These are phyloP conservation scores for Yoshiicerus persimilis DNA, from an alignment of 1,140 invertebrate species.

Conservation along the genomic window DNA sequence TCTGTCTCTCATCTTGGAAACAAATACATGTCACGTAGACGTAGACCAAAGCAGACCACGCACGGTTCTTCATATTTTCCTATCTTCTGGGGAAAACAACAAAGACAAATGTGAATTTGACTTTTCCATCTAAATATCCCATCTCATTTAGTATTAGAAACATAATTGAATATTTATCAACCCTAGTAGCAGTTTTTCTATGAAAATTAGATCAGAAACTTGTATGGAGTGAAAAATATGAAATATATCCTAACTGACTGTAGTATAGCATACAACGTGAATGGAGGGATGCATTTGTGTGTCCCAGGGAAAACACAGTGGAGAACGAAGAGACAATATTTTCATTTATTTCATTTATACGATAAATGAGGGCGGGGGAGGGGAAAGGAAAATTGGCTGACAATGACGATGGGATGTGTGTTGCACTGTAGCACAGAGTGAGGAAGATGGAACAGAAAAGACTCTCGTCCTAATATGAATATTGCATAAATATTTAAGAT, in stretches of 20 bases:
- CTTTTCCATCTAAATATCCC: neutral
- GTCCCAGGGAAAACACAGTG: neutral
- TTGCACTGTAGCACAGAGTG: neutral
- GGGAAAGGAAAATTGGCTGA: neutral
- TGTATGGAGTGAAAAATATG: too few species aligned
- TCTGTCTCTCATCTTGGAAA: neutral
- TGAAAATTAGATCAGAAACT: neutral
- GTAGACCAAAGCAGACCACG: neutral
- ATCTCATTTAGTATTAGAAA: neutral
- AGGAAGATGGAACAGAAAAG: neutral
- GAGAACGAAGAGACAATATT: neutral
- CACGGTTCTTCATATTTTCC: neutral
- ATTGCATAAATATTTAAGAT: slow-evolving; percentile 23
- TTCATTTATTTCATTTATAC: slow-evolving; percentile 15
- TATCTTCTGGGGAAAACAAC: neutral
- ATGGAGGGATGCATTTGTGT: too few species aligned
- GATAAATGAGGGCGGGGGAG: slow-evolving; percentile 1
- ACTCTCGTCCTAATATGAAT: neutral
- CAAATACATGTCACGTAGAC: neutral
- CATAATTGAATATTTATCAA: neutral
- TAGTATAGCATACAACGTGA: too few species aligned
- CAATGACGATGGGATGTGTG: neutral
- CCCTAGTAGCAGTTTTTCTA: neutral
- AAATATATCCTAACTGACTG: too few species aligned
- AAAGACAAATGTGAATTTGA: neutral